Conservation (phyloP, 2,888 invertebrate species). For the Phania funesta region DNA sequence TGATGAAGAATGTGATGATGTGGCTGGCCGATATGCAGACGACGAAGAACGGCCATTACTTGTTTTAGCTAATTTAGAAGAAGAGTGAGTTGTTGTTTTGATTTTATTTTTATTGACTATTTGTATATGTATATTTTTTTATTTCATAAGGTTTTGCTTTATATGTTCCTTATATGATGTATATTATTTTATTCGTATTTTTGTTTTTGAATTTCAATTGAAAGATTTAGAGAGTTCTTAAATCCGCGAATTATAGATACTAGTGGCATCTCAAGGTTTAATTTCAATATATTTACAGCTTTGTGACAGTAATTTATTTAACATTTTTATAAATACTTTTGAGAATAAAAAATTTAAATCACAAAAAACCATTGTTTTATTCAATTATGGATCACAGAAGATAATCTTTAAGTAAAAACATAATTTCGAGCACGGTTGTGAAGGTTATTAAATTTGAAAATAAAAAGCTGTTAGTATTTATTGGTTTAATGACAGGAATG, state of each 20-base stretch:
- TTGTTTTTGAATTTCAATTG: constrained; percentile 55
- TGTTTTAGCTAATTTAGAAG: constrained; percentile 79
- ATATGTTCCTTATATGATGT: constrained; percentile 63
- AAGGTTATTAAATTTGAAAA: no score
- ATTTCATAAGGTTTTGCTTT: constrained; percentile 54
- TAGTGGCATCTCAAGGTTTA: neutral
- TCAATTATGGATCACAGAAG: no score
- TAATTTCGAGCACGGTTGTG: no score
- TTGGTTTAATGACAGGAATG: no score
- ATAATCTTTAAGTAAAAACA: no score
- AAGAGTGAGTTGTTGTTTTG: constrained; percentile 74
- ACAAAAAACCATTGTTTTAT: no score
- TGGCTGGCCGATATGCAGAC: constrained; percentile 79
- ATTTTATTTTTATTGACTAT: constrained; percentile 64
- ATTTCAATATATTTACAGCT: neutral
- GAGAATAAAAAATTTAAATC: neutral
- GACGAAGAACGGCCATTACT: constrained; percentile 80
- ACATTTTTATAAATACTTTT: neutral
- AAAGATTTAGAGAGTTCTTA: neutral
- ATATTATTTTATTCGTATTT: constrained; percentile 62
- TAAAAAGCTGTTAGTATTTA: no score
- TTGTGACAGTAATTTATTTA: no score
- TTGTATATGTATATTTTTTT: constrained; percentile 47
- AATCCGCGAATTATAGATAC: neutral
- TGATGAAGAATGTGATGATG: constrained; percentile 79